These are phyloP conservation scores for Erythrolamprus reginae DNA, from an alignment of 2,113 vertebrate genomes.

Conservation along the genomic window DNA sequence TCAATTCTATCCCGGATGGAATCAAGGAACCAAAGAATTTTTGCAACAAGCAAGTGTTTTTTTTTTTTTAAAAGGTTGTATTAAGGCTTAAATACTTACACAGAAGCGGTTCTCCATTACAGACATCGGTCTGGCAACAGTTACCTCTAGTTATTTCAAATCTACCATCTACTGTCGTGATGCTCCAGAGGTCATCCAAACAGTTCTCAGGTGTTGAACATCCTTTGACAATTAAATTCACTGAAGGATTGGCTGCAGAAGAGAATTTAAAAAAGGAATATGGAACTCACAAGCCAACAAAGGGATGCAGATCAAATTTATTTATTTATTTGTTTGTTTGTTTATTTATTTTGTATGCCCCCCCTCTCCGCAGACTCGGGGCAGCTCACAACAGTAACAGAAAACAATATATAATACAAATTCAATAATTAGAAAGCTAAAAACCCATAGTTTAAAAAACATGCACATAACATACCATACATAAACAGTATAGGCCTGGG, in stretches of 20 bases:
- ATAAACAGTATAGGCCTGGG: too few relatives aligned
- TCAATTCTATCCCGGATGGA: not conserved
- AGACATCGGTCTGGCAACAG: not conserved
- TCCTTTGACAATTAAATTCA: not conserved
- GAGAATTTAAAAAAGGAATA: not conserved
- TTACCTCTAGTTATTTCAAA: rapidly evolving
- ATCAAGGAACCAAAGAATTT: not conserved
- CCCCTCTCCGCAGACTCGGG: too few relatives aligned
- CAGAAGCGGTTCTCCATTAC: not conserved
- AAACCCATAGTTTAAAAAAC: too few relatives aligned
- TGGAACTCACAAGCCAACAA: not conserved
- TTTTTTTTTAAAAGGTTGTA: too few relatives aligned
- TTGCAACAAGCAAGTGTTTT: too few relatives aligned
- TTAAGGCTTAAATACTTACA: not conserved
- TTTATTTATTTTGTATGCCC: too few relatives aligned
- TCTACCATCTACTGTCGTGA: not conserved
- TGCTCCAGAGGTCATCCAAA: not conserved
- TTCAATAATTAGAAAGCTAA: too few relatives aligned
- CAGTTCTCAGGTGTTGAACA: not conserved
- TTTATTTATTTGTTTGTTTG: too few relatives aligned
- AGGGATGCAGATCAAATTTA: not conserved
- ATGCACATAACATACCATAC: too few relatives aligned
- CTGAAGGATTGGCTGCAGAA: not conserved
- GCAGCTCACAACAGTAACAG: too few relatives aligned
- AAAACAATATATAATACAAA: too few relatives aligned